Base-by-base conservation (phyloP, 2,113 vertebrate genomes). In the Salvator merianae region DNA sequence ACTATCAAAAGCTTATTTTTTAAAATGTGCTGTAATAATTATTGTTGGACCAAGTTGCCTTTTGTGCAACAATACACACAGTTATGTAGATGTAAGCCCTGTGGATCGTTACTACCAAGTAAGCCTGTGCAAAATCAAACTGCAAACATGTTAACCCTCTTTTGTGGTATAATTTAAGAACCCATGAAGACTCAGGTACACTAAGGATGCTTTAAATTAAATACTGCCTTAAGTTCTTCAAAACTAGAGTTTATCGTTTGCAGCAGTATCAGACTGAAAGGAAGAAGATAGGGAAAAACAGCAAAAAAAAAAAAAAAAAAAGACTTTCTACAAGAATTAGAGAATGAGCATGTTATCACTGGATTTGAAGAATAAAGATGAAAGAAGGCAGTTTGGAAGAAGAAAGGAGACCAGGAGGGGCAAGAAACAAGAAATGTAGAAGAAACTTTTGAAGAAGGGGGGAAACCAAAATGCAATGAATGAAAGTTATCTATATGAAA, bases 1-100 rank as follows among this genome's bases (percentile, higher is more conserved):
- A 83, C 77, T 72, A 79, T 66, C 72, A 79, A 53, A n/a, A 65
- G 9, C 40, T 84, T 32, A 26, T 71, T 76, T 68, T 40, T 34
- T 34, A 55, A 81, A 71, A 30, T 18, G 36, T 32, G 38, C n/a
- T 34, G 63, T 66, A 68, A 69, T 72, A 32, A 47, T 65, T 36
- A 50, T 20, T 47, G 55, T 59, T 59, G 55, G 4, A 59, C 30
- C 55, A 62, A 63, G 10, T 36, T 69, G 43, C 5, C 36, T 63
- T 63, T 30, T 38, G 50, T 71, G 7, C 26, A 34, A 34, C 24
- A 30, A 30, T 32, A 8, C 20, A 47, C 5, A 76, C 47, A 38
- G 18, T 69, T 62, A 71, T 28, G 36, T 43, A 59, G 53, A 32
- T 43, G 24, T 24, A 43, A 82, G 38, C 22, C 53, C 50, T 50